Base-by-base conservation (phyloP, 2,888 invertebrate genomes). In the Nasonia oneida region DNA sequence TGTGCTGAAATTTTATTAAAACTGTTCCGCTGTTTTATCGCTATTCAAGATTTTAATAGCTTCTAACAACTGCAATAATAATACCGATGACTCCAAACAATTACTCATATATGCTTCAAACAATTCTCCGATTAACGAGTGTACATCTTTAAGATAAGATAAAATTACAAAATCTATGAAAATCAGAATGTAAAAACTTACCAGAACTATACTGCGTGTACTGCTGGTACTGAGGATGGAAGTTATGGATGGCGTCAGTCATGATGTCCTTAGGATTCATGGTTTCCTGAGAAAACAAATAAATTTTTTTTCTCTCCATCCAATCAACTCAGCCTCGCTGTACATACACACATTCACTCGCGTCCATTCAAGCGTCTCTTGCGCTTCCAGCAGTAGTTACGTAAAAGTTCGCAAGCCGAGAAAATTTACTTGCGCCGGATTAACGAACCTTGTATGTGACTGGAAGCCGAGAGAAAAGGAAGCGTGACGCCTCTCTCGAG, bases 151-250 rank as follows among this genome's bases (percentile, higher is more conserved):
- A 18, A 8, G 6, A 23, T 29, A 77, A 70, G 64, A 86, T 78
- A 82, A 85, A 80, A 87, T 18, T 79, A 37, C 76, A 42, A 79
- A 88, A 87, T 80, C 87, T 61, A 85, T 83, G 47, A 39, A 83
- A 67, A 53, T 29, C 39, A 81, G 64, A 37, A 15, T 39, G 73
- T 87, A 80, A 29, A 6, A 75, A 95, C 95, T 95, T 94, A 98
- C 98, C 98, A 92, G 98, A 98, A 94, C 98, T 98, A 93, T 98
- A 98, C 94, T 99, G 99, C 61, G 99, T 99, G 94, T 99, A 99
- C 94, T 99, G 99, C 94, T 99, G 99, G 94, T 99, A 99, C 94
- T 99, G 99, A 82, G 99, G 99, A 95, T 99, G 99, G 96, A 99
- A 99, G 95, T 99, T 99, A 94, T 99, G 99, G 94, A 99, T 99